Base-by-base conservation (phyloP, 2,888 invertebrate species). In the Coleophora deauratella region DNA sequence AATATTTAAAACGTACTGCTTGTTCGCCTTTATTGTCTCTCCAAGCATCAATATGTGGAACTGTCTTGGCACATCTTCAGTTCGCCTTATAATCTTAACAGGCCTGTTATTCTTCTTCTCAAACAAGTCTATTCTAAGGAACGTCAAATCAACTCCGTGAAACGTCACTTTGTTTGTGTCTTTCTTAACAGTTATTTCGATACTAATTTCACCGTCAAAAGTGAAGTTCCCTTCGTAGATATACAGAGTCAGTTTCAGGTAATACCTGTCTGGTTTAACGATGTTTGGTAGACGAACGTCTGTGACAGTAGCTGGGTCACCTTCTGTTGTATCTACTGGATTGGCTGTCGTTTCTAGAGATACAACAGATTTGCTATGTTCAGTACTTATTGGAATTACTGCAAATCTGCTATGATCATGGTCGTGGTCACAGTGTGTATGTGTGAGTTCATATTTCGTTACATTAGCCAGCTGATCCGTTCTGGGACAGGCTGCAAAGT, bases 191-290 rank as follows among this genome's bases (percentile, higher is more conserved):
- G 88, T 84, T 37, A 95, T 62, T 12, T 86, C 58, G 47, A 93
- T 89, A 55, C 87, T 87, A 1, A 91, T 88, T 70, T 89, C 89
- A 33, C 95, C 95, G 47, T 89, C 82, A 62, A 94, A 94, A 10
- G 92, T 94, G 54, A 94, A 95, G 63, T 94, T 94, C 1, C 90
- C 90, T 60, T 90, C 90, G 58, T 80, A 84, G 43, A 95, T 88
- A 55, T 91, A 91, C 0, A 95, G 95, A 33, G 91, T 88, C 43
- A 95, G 75, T 49, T 89, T 88, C 3, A 95, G 71, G 46, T 89
- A 87, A 61, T 95, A 95, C 27, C 87, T 88, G 34, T 91, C 80
- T 1, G 95, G 95, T 38, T 86, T 72, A 0, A 94, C 76, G 33
- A 89, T 84, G 41, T 73, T 87, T 0, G 95, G 94, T 44, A 95